Percentiles rank a stretch among this genome's conserved stretches.
These are phyloP conservation scores for Drosophila gunungcola DNA, from an alignment of 1,140 invertebrate genomes.

Conservation along the genomic window DNA sequence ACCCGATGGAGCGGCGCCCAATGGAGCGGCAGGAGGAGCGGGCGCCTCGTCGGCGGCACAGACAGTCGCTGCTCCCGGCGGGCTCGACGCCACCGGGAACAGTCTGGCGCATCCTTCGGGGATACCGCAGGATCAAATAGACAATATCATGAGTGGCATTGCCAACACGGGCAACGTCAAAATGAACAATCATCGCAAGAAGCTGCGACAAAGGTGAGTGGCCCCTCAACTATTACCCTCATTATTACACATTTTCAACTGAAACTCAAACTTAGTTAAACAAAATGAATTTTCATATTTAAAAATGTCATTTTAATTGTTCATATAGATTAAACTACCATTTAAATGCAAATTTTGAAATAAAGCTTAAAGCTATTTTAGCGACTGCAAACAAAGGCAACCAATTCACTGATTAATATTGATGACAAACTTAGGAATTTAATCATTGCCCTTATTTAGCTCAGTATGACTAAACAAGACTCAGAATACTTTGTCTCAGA, in stretches of 20 bases:
- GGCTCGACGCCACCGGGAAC: slow-evolving; percentile 52
- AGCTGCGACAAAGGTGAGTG: slow-evolving; percentile 90
- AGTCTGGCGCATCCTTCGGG: slow-evolving; percentile 77
- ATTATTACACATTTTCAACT: neutral
- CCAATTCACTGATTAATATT: no score
- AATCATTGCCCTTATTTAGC: no score
- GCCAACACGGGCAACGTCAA: slow-evolving; percentile 90
- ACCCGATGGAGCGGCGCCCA: slow-evolving; percentile 79
- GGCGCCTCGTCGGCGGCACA: slow-evolving; percentile 22
- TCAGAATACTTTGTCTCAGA: no score
- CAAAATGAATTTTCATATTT: no score
- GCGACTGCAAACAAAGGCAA: no score
- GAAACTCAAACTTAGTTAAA: no score
- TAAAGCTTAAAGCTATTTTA: no score
- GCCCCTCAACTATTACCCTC: neutral
- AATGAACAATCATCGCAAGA: slow-evolving; percentile 91
- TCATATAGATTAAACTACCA: neutral
- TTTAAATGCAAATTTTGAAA: no score
- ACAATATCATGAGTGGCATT: slow-evolving; percentile 93
- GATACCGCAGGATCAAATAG: slow-evolving; percentile 86
- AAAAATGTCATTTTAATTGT: no score
- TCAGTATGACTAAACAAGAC: no score
- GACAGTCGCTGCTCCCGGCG: slow-evolving; percentile 15
- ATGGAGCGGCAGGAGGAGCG: slow-evolving; percentile 38
- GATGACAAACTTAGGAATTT: no score